Base-by-base conservation (phyloP, 1,140 invertebrate species). In the Scaptomyza pallida region DNA sequence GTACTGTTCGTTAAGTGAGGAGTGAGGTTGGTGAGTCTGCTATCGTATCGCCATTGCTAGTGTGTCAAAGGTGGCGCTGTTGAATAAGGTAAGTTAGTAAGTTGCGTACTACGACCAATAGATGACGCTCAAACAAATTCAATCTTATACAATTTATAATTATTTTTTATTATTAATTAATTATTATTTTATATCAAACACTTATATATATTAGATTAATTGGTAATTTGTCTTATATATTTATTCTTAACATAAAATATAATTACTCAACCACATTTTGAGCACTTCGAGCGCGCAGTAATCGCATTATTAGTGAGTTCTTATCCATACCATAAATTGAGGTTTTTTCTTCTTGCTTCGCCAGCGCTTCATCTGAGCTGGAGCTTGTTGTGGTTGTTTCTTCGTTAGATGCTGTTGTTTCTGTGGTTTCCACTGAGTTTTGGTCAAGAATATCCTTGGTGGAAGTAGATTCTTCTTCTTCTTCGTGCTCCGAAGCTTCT, bases 301-400 rank as follows among this genome's bases (percentile, higher is more conserved):
- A 26, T 2, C 78, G 70, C 81, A 86, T 86, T 17, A 86, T 86
- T 44, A 86, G 30, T 3, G 81, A 86, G 43, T 86, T 81, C 51
- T 88, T 86, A 40, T 75, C 78, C 5, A 88, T 62, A 1, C 81
- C 81, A 10, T 86, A 86, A 12, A 86, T 86, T 0, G 81, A 86
- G 16, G 73, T 81, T 33, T 88, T 77, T 0, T 57, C 64, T 26
- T 47, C 59, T 30, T 63, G 48, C 10, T 50, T 41, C 9, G 44
- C 17, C 30, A 43, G 9, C 9, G 54, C 35, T 23, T 77, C 80
- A 47, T 86, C 77, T 43, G n/a, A n/a, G 54, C 81, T 81, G 13
- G 43, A 13, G 17, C 35, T 86, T 10, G 33, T 30, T 0, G 54
- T 56, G 23, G 37, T 61, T 13, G 61, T 21, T 10, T 30, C 50